Conservation (phyloP, 2,797 vertebrate species). For the Paedocypris micromegethes region DNA sequence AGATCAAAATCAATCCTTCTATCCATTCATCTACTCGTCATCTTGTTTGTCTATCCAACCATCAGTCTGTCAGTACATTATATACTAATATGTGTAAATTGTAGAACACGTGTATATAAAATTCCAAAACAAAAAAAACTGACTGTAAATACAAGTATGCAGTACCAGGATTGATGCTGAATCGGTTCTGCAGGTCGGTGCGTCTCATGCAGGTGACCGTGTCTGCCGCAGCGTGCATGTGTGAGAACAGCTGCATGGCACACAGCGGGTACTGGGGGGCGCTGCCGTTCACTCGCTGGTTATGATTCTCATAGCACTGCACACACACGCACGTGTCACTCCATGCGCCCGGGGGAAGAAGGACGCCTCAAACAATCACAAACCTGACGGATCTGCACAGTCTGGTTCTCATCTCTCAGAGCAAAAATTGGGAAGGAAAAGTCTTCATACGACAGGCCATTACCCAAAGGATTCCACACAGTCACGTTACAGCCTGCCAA, state of each 20-base stretch:
- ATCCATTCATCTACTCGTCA: too few species aligned
- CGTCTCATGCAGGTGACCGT: conserved; percentile 92
- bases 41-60: too few species aligned
- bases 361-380: conserved; percentile 11
- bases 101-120: too few species aligned
- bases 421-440: conserved; percentile 91
- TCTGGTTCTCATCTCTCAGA: conserved; percentile 83
- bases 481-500: conserved; percentile 75
- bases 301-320: conserved; percentile 64
- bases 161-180: conserved; percentile 84
- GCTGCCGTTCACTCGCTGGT: conserved; percentile 63
- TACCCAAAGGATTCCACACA: conserved; percentile 79
- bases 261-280: conserved; percentile 80
- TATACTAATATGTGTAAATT: too few species aligned
- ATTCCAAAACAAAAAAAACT: too few species aligned
- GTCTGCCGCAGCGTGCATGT: conserved; percentile 89
- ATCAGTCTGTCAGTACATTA: too few species aligned
- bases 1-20: too few species aligned
- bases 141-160: background rate
- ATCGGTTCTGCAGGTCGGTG: conserved; percentile 75
- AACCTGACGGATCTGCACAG: conserved; percentile 79
- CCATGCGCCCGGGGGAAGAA: background rate
- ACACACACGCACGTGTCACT: background rate
- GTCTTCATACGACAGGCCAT: conserved; percentile 81
- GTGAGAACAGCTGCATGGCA: conserved; percentile 90